Evolutionary conservation across 2,888 invertebrate species (phyloP).

Genomic region (Drosophila glabriapex): DNA sequence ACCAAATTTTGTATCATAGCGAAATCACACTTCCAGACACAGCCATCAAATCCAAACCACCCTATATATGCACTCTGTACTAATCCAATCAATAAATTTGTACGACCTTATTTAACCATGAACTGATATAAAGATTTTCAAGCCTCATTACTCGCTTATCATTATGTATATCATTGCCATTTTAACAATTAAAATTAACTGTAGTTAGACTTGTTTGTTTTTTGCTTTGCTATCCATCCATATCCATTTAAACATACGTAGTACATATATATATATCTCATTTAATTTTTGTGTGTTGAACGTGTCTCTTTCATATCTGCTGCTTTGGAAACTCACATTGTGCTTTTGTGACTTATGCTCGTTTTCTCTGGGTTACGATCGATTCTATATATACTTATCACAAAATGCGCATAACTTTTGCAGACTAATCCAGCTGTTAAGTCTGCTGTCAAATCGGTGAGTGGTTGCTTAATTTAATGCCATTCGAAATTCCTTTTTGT

Average conservation of each 20-base stretch:
- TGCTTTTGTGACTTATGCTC: constrained; percentile 64
- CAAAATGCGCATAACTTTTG: constrained; percentile 85
- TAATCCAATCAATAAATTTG: constrained; percentile 34
- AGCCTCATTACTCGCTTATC: constrained; percentile 60
- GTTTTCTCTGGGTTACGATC: constrained; percentile 36
- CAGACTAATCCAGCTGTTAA: constrained; percentile 97
- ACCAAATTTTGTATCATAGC: constrained; percentile 1
- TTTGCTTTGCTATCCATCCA: constrained; percentile 25
- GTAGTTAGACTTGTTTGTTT: constrained; percentile 38
- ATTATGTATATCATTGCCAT: constrained; percentile 50
- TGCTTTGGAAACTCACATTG: constrained; percentile 71
- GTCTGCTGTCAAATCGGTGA: constrained; percentile 97
- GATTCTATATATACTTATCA: constrained; percentile 33
- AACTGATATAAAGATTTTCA: constrained; percentile 35
- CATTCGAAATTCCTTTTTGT: background rate
- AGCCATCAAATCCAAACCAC: constrained; percentile 12
- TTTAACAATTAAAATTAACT: constrained; percentile 44
- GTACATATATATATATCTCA: constrained; percentile 29
- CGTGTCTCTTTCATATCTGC: constrained; percentile 66
- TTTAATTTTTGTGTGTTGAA: constrained; percentile 45
- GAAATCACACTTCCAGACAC: constrained; percentile 9
- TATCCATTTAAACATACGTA: constrained; percentile 2
- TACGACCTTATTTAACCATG: constrained; percentile 10
- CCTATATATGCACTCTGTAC: constrained; percentile 23
- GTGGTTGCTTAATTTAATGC: constrained; percentile 84